Conservation (phyloP, 2,888 invertebrate species). For the Gandaritis pyraliata region DNA sequence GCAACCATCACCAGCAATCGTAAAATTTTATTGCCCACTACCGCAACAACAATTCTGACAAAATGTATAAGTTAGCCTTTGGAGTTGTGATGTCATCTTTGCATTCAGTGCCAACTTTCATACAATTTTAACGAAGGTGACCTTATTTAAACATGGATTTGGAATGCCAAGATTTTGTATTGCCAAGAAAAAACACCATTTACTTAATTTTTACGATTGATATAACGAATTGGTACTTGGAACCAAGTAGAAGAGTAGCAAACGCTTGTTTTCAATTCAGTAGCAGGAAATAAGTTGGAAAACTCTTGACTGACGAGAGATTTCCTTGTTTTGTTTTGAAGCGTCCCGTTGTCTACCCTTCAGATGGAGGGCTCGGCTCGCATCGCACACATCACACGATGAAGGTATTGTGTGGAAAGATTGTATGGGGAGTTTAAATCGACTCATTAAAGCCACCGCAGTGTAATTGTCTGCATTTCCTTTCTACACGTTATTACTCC, state of each 20-base stretch:
- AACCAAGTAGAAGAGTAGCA: slow-evolving; percentile 27
- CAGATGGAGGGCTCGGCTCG: slow-evolving; percentile 60
- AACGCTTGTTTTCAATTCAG: slow-evolving; percentile 43
- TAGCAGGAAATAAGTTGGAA: slow-evolving; percentile 57
- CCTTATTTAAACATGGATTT: slow-evolving; percentile 30
- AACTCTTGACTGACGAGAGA: slow-evolving; percentile 62
- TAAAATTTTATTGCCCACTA: slow-evolving; percentile 60
- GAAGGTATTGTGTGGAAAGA: slow-evolving; percentile 66
- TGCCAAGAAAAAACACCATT: slow-evolving; percentile 8
- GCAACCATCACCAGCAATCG: slow-evolving; percentile 53
- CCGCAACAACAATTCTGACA: slow-evolving; percentile 45
- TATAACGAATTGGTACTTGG: background rate
- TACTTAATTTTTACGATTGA: background rate
- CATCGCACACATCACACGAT: slow-evolving; percentile 58
- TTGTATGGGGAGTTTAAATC: slow-evolving; percentile 70
- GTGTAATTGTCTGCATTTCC: slow-evolving; percentile 64
- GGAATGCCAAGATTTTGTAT: slow-evolving; percentile 32
- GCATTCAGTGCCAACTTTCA: slow-evolving; percentile 45
- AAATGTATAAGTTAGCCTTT: slow-evolving; percentile 48
- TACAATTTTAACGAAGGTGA: slow-evolving; percentile 43
- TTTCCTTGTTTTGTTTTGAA: slow-evolving; percentile 72
- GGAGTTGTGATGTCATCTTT: slow-evolving; percentile 58
- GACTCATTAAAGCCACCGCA: slow-evolving; percentile 65
- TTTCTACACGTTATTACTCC: slow-evolving; percentile 58
- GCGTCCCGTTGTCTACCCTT: slow-evolving; percentile 63